Conservation (phyloP, 2,113 vertebrate species). For the Prunella fulvescens region DNA sequence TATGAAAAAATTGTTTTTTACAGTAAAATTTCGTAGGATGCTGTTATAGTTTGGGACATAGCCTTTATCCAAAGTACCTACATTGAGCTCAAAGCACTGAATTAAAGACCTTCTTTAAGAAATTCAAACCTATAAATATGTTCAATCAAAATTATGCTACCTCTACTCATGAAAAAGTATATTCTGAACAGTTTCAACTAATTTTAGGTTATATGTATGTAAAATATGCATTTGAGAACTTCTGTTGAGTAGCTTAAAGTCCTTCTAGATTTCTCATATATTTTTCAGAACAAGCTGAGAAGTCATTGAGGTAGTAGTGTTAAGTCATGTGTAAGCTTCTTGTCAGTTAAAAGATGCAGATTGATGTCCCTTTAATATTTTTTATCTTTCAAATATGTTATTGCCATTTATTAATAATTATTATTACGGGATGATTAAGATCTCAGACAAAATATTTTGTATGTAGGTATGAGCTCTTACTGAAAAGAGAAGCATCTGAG, state of each 20-base stretch:
- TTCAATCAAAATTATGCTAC: not conserved
- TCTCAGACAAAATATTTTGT: not conserved
- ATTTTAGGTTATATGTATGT: not conserved
- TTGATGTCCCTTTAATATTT: not conserved
- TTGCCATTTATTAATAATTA: not conserved
- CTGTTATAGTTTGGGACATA: not conserved
- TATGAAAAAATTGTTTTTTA: not conserved
- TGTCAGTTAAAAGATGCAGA: not conserved
- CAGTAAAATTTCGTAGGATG: not conserved
- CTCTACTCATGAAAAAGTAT: not conserved
- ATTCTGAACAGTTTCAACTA: not conserved
- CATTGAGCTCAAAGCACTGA: not conserved
- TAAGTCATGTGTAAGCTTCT: not conserved
- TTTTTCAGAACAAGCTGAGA: not conserved
- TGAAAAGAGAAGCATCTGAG: not conserved
- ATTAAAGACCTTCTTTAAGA: not conserved
- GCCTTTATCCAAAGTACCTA: not conserved
- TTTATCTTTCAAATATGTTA: not conserved
- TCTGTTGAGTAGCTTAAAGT: not conserved
- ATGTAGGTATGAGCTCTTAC: not conserved
- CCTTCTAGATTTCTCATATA: not conserved
- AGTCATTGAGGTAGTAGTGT: not conserved
- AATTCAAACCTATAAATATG: not conserved
- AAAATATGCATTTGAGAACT: not conserved
- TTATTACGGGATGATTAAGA: not conserved